A percentile compares a stretch with the other conserved stretches of the same genome.
Conservation (phyloP, 2,888 invertebrate species). For the Maniola hyperantus region DNA sequence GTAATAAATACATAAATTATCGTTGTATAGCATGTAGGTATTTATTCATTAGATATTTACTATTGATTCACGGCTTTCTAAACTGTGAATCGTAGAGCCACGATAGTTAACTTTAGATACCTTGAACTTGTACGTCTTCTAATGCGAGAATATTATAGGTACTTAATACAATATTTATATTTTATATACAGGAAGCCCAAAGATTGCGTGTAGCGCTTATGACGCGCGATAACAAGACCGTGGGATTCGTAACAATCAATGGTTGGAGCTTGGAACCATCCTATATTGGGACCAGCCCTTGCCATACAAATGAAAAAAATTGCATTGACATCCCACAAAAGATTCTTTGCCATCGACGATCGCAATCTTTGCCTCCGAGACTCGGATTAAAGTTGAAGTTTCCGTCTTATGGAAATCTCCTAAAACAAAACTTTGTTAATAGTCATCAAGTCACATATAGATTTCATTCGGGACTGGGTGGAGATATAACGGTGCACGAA, state of each 20-base stretch:
- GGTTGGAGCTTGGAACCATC: constrained; percentile 93
- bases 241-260: constrained; percentile 92
- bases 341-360: constrained; percentile 82
- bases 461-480: constrained; percentile 95
- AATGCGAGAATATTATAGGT: background rate
- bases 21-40: background rate
- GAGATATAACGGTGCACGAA: constrained; percentile 96
- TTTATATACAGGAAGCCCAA: constrained; percentile 70
- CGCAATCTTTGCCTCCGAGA: constrained; percentile 92
- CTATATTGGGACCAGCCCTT: constrained; percentile 86
- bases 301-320: constrained; percentile 81
- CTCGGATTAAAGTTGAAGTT: constrained; percentile 91
- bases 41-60: background rate
- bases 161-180: background rate
- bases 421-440: constrained; percentile 89
- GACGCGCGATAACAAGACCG: constrained; percentile 85
- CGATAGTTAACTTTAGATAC: background rate
- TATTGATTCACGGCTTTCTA: background rate
- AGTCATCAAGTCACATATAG: constrained; percentile 89
- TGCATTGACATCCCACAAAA: constrained; percentile 69
- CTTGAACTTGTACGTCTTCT: background rate
- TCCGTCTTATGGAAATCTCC: constrained; percentile 88
- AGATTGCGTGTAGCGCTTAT: constrained; percentile 83
- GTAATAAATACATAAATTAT: constrained; percentile 2
- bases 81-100: background rate